A percentile compares a stretch with the other conserved stretches of the same genome.
These are phyloP conservation scores for Leptatherina wallacei DNA, from an alignment of 2,797 vertebrate species.

Conservation along the genomic window DNA sequence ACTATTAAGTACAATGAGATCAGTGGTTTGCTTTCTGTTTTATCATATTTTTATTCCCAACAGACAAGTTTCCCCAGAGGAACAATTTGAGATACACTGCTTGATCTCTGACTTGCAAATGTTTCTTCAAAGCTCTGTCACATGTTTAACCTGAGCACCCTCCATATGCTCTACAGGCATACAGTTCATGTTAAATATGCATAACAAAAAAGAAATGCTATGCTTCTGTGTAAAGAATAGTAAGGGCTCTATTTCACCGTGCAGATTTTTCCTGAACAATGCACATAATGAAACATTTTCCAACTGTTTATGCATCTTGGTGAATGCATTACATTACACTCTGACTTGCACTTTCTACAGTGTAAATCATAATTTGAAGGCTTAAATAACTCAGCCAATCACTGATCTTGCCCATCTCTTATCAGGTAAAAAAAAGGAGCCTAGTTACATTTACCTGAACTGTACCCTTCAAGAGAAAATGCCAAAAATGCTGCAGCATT, in stretches of 20 bases:
- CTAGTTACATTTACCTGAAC: slow-evolving; percentile 11
- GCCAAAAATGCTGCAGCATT: slow-evolving; percentile 2
- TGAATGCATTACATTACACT: not conserved
- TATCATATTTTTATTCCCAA: not conserved
- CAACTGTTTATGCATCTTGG: not conserved
- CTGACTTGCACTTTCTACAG: not conserved
- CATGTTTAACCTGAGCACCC: not conserved
- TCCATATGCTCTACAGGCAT: not conserved
- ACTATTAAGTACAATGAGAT: not conserved
- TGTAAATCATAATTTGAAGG: not conserved
- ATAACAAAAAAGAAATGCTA: not conserved
- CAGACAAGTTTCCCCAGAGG: slow-evolving; percentile 1
- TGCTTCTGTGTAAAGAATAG: not conserved
- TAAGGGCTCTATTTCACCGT: not conserved
- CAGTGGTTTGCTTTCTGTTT: not conserved
- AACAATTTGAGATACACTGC: not conserved
- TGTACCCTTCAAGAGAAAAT: slow-evolving; percentile 4
- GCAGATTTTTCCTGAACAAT: not conserved
- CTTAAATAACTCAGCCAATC: not conserved
- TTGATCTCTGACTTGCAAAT: slow-evolving; percentile 9
- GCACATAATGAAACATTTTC: not conserved
- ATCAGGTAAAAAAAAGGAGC: slow-evolving; percentile 1
- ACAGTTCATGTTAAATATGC: not conserved
- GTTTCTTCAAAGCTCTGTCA: slow-evolving; percentile 13
- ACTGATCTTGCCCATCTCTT: not conserved